A percentile compares a stretch with the other conserved stretches of the same genome.
These are phyloP conservation scores for Bergia puertoricense DNA, from an alignment of 92 coral and sea anemone genomes.

Conservation along the genomic window DNA sequence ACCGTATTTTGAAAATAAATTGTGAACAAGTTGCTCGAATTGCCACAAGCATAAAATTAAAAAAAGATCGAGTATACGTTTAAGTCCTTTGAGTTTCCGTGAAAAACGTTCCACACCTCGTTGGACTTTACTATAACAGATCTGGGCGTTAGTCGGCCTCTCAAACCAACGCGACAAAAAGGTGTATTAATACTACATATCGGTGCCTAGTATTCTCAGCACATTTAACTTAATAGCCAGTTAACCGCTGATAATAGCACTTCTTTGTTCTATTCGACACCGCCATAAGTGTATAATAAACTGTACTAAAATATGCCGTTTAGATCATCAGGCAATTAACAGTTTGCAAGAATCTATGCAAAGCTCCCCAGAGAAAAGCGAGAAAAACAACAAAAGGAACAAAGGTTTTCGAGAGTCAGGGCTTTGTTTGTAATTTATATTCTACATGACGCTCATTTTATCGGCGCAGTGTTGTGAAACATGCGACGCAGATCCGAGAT, in stretches of 20 bases:
- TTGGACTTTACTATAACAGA: neutral
- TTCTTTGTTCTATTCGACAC: neutral
- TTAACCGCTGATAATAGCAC: constrained; percentile 12
- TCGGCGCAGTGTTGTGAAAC: neutral
- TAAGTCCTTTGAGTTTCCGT: too few species aligned
- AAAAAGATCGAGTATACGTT: neutral
- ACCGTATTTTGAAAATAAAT: neutral
- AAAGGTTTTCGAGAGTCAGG: neutral
- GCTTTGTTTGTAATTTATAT: neutral
- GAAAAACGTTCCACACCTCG: neutral
- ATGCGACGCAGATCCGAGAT: neutral
- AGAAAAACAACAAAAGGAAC: too few species aligned
- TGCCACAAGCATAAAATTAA: neutral
- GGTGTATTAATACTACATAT: neutral
- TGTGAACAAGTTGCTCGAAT: neutral
- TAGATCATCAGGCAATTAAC: neutral
- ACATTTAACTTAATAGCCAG: constrained; percentile 15
- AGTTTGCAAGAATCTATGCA: neutral
- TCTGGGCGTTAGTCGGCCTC: neutral
- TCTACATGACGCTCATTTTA: neutral
- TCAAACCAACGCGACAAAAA: neutral
- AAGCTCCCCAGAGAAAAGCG: neutral
- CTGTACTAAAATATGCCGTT: neutral
- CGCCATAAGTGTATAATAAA: neutral
- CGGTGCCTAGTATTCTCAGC: neutral